Evolutionary conservation across 2,888 invertebrate species (phyloP).

Genomic region (Thymelicus sylvestris): DNA sequence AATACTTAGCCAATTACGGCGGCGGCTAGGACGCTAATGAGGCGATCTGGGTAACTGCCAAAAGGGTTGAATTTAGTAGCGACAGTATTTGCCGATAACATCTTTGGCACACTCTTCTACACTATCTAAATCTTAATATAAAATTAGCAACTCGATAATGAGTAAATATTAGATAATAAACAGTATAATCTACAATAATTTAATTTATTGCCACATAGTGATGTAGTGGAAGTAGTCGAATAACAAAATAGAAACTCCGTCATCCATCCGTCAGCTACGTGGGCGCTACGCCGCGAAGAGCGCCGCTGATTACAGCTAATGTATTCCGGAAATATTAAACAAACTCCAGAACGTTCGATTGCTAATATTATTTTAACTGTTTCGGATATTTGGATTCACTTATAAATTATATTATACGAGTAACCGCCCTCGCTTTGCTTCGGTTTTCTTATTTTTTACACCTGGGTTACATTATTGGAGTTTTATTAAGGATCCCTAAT

Average conservation of each 20-base stretch:
- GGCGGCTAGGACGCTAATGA: no score
- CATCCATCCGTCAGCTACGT: constrained; percentile 3
- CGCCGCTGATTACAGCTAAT: not conserved
- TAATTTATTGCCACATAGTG: no score
- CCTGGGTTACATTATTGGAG: no score
- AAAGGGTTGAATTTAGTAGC: not conserved
- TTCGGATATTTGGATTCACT: not conserved
- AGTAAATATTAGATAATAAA: no score
- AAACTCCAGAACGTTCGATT: not conserved
- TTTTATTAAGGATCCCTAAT: no score
- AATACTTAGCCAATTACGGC: no score
- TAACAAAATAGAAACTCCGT: not conserved
- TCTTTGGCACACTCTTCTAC: not conserved
- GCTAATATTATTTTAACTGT: constrained; percentile 2
- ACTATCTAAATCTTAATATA: not conserved
- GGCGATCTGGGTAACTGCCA: no score
- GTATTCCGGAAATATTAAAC: constrained; percentile 18
- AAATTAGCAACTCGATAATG: not conserved
- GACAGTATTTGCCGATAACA: not conserved
- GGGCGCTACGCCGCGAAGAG: constrained; percentile 2
- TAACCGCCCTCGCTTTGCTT: no score
- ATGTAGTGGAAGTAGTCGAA: no score
- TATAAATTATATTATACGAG: no score
- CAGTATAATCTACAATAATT: no score
- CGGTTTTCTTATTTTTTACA: no score